Evolutionary conservation across 2,113 vertebrate species (phyloP).

Genomic region (Stictonetta naevosa): DNA sequence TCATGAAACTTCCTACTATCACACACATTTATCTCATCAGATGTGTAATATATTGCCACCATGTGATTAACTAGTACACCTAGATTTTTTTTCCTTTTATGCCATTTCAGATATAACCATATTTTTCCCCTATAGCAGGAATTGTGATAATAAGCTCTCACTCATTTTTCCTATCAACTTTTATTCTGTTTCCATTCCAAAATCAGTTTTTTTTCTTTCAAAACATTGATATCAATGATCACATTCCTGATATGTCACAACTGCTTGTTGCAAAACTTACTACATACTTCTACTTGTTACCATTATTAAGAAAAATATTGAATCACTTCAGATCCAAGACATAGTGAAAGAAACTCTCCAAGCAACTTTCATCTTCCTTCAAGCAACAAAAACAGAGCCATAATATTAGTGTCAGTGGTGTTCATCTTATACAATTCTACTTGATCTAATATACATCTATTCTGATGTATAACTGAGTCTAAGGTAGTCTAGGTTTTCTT

Average conservation of each 20-base stretch:
- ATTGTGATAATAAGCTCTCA: neutral
- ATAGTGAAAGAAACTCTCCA: no score
- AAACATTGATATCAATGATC: neutral
- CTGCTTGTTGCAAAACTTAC: neutral
- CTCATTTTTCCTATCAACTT: neutral
- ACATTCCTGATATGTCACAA: neutral
- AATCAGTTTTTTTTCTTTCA: neutral
- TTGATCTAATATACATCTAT: neutral
- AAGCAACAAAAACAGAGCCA: neutral
- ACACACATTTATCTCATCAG: neutral
- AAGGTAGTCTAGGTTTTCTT: neutral
- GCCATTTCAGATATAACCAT: neutral
- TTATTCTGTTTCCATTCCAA: neutral
- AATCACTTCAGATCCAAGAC: no score
- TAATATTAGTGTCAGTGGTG: neutral
- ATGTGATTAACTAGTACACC: neutral
- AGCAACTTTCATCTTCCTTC: neutral
- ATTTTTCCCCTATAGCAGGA: neutral
- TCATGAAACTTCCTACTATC: neutral
- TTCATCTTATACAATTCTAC: neutral
- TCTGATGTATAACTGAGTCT: neutral
- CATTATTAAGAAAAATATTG: neutral
- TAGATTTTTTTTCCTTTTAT: neutral
- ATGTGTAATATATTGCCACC: neutral
- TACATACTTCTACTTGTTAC: neutral